phyloP scores from a whole-genome alignment of 2,113 vertebrate genomes.

The Hylia prasina region DNA sequence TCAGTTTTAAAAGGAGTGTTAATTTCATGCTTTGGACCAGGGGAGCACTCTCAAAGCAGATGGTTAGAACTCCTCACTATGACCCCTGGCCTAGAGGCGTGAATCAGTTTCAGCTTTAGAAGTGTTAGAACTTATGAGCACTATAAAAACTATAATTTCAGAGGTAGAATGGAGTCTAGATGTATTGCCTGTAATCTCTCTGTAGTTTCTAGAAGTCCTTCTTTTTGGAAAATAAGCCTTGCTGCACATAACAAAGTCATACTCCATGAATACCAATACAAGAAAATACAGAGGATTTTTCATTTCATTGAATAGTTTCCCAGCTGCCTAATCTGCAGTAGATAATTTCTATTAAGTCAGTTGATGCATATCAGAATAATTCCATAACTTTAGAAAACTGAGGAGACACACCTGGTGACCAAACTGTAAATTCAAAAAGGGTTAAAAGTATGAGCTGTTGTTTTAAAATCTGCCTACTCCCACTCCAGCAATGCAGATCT shows the following conservation, averaged over 20 bases:
- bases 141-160: neutral
- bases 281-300: neutral
- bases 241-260: neutral
- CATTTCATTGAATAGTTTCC: neutral
- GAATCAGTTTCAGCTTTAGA: neutral
- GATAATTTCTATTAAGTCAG: neutral
- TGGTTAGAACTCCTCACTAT: neutral
- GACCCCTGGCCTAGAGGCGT: neutral
- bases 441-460: neutral
- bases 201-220: neutral
- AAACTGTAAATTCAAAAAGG: neutral
- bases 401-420: neutral
- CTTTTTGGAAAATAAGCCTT: neutral
- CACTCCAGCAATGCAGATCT: neutral
- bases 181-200: neutral
- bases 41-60: neutral
- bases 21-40: neutral
- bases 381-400: neutral
- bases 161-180: neutral
- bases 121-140: neutral
- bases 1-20: neutral
- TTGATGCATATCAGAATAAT: neutral
- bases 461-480: constrained; percentile 29
- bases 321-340: neutral
- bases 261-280: neutral